Percentiles rank a stretch among this genome's conserved stretches.
These are phyloP conservation scores for Anthopleura sola DNA, from an alignment of 64 coral and sea anemone genomes.

Conservation along the genomic window DNA sequence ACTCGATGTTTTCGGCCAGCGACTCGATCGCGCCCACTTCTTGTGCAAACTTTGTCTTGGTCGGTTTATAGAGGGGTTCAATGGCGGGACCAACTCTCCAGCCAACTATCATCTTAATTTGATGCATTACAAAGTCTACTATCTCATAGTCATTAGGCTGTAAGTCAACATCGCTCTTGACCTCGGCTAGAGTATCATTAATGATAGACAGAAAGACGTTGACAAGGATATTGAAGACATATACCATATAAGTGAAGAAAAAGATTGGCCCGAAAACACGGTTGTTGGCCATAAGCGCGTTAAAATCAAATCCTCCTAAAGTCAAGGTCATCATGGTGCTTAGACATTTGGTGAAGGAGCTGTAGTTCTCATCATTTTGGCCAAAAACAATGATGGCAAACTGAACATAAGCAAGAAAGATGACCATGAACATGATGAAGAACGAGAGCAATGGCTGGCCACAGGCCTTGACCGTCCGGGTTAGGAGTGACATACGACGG, in stretches of 20 bases:
- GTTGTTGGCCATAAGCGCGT: constrained; percentile 15
- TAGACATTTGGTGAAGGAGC: constrained; percentile 11
- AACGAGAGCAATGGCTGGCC: constrained; percentile 30
- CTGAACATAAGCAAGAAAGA: constrained; percentile 50
- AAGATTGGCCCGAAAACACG: constrained; percentile 67
- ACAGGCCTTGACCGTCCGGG: constrained; percentile 27
- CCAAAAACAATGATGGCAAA: constrained; percentile 47
- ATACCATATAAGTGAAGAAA: constrained; percentile 52
- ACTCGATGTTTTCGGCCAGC: constrained; percentile 50
- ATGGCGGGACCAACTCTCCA: constrained; percentile 23
- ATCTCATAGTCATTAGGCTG: constrained; percentile 55
- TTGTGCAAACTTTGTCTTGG: constrained; percentile 44
- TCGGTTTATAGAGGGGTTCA: constrained; percentile 58
- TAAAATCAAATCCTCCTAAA: constrained; percentile 50
- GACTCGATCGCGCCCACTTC: constrained; percentile 44
- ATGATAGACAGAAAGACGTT: constrained; percentile 68
- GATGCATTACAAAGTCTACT: constrained; percentile 41
- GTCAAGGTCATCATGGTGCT: constrained; percentile 34
- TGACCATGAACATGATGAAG: constrained; percentile 50
- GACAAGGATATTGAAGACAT: constrained; percentile 46
- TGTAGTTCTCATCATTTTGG: constrained; percentile 9
- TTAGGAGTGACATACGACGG: constrained; percentile 24
- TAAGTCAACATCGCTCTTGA: constrained; percentile 21
- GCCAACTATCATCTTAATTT: constrained; percentile 44
- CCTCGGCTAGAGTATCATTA: constrained; percentile 54